A percentile compares a stretch with the other conserved stretches of the same genome.
phyloP scores from a whole-genome alignment of 2,797 vertebrate genomes.

The Luscinia megarhynchos region DNA sequence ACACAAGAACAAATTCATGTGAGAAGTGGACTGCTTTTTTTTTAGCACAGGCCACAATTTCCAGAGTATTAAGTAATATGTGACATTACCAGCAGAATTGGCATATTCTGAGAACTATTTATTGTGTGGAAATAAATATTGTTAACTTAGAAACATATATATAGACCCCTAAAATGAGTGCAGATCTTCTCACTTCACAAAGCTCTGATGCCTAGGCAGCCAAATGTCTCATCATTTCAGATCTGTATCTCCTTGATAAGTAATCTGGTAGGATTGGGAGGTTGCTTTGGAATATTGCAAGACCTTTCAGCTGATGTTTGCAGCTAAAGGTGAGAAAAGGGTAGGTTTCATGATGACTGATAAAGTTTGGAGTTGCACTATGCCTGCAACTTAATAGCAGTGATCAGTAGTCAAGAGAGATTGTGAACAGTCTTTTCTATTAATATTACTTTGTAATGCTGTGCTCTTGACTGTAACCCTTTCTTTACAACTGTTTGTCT shows the following conservation, averaged over 20 bases:
- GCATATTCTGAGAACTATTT: not conserved
- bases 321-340: slow-evolving; percentile 20
- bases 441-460: not conserved
- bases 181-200: not conserved
- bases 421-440: not conserved
- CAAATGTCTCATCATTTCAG: not conserved
- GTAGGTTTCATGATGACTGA: not conserved
- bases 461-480: not conserved
- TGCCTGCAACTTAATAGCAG: not conserved
- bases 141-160: not conserved
- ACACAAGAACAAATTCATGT: not conserved
- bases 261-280: not conserved
- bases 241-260: not conserved
- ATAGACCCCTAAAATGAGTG: not conserved
- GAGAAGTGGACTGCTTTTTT: not conserved
- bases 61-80: not conserved
- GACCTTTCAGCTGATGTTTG: not conserved
- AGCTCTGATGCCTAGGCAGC: not conserved
- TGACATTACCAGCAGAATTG: not conserved
- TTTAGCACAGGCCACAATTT: not conserved
- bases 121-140: not conserved
- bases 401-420: not conserved
- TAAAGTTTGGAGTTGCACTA: not conserved
- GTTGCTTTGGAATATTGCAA: not conserved
- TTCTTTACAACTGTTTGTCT: not conserved